Percentiles rank a stretch among this genome's conserved stretches.
Conservation (phyloP, 2,113 vertebrate species). For the Mus spicilegus region DNA sequence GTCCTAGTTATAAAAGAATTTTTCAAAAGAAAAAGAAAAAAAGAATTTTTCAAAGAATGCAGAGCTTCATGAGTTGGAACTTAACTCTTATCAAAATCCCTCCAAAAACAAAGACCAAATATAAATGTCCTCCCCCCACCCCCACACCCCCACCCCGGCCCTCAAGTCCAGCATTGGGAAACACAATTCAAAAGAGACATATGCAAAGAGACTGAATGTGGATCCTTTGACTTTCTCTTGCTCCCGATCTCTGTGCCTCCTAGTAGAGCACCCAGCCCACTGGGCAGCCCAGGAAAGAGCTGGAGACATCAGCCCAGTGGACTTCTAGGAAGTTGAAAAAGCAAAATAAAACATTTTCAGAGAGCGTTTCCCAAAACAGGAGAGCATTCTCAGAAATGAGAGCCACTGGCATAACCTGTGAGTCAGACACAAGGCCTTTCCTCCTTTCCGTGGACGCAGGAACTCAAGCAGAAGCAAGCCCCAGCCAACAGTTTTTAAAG, state of each 20-base stretch:
- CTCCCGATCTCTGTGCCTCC: not conserved
- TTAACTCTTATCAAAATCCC: not conserved
- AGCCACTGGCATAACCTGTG: conserved; percentile 6
- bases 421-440: not conserved
- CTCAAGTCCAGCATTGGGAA: not conserved
- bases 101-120: not conserved
- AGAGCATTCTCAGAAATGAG: conserved; percentile 35
- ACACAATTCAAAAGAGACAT: conserved; percentile 39
- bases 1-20: conserved; percentile 14
- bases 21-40: not conserved
- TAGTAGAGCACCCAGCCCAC: not conserved
- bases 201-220: not conserved
- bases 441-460: not conserved
- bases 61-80: not conserved
- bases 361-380: not conserved
- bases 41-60: conserved; percentile 11
- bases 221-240: not conserved
- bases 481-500: not conserved
- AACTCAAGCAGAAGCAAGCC: not conserved
- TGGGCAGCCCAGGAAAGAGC: not conserved
- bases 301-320: not conserved
- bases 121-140: not conserved
- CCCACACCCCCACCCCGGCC: too few species aligned
- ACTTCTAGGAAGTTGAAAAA: not conserved
- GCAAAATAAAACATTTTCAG: not conserved